phyloP scores from a whole-genome alignment of 2,113 vertebrate genomes.

The Mus spicilegus region DNA sequence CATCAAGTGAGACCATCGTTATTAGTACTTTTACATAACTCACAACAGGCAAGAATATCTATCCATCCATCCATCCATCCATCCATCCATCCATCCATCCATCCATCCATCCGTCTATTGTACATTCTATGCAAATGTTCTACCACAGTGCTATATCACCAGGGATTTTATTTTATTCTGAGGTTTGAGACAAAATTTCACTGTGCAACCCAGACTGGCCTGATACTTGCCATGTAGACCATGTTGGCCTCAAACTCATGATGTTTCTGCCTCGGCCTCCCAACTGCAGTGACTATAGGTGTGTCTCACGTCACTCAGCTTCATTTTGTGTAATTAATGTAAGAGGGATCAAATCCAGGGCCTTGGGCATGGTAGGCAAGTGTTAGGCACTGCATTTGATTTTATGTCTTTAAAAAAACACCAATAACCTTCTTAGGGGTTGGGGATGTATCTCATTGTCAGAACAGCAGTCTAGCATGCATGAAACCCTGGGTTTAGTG shows the following conservation, averaged over 20 bases:
- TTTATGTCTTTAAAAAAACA: not conserved
- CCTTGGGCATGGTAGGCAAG: not conserved
- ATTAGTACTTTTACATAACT: not conserved
- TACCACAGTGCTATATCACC: not conserved
- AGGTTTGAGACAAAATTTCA: not conserved
- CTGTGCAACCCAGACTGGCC: not conserved
- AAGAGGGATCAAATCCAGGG: not conserved
- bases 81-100: not conserved
- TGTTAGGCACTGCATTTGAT: not conserved
- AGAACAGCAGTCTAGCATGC: not conserved
- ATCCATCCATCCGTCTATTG: not conserved
- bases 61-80: not conserved
- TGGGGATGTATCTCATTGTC: not conserved
- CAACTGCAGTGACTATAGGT: not conserved
- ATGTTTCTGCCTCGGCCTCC: not conserved
- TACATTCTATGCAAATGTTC: not conserved
- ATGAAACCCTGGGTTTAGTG: not conserved
- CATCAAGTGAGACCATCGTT: not conserved
- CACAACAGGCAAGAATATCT: not conserved
- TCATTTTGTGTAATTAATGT: not conserved
- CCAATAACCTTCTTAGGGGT: not conserved
- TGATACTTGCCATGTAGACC: not conserved
- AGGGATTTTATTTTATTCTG: not conserved
- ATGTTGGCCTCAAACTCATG: not conserved
- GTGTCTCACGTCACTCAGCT: not conserved